Evolutionary conservation across 2,113 vertebrate species (phyloP), one percentile per base, ranked within the genome.

Genomic region (Acanthochromis polyacanthus): DNA sequence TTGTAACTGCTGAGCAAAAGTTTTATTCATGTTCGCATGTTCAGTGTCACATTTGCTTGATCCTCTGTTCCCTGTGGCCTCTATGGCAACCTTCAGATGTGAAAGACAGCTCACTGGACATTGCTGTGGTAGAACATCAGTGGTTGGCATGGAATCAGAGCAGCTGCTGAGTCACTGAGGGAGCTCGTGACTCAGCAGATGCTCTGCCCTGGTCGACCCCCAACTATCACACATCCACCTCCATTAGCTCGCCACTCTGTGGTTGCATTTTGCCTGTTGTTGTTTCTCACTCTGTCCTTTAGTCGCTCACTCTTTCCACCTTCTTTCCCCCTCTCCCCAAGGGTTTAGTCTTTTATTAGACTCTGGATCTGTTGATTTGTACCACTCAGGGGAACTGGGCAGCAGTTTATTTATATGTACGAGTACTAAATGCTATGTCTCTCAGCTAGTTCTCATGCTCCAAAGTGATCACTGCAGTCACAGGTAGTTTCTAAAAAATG

Each of bases 161-260:
- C 52, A 82, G 32, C 50, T 84, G 87, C 74, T 81, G 85, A 90
- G 71, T 89, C 85, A 90, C 59, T 2, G 69, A 50, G 38, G 58
- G 38, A 5, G 56, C 32, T 55, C 16, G 51, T 89, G 86, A 87
- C 73, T 86, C 84, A 82, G 84, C 84, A 89, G 50, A 78, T 53
- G 61, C 25, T 61, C 15, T 53, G 61, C 25, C 57, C 15, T 7
- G 14, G 4, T 38, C 4, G 36, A 78, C 66, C 70, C 56, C 38
- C 40, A 0, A 14, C 14, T 15, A 38, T 38, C 23, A 19, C 46
- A 51, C 50, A 65, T 66, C 55, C 20, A 43, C 66, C 25, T 48
- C 67, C n/a, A 58, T 61, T 70, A 61, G 30, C 69, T 6, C 11
- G 38, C n/a, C 55, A 10, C 46, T 46, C 16, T 69, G 16, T 62